phyloP scores from a whole-genome alignment of 1,140 invertebrate species.

The Laupala kohalensis region DNA sequence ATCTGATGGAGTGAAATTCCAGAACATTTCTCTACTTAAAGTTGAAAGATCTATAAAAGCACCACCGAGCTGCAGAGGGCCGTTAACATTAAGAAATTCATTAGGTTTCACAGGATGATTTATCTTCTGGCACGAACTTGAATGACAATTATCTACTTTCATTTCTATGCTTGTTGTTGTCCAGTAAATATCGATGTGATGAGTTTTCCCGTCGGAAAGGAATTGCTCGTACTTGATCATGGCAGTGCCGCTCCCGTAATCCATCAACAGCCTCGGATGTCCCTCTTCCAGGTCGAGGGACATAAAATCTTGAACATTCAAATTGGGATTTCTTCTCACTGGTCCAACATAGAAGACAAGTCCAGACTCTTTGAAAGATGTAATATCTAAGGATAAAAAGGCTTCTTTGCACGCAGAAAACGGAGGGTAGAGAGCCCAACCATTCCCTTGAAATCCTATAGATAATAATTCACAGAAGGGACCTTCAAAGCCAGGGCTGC shows the following conservation, averaged over 20 bases:
- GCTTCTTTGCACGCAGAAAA: constrained; percentile 63
- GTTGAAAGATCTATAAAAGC: constrained; percentile 44
- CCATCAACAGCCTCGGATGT: constrained; percentile 67
- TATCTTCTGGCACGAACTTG: constrained; percentile 55
- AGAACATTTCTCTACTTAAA: constrained; percentile 37
- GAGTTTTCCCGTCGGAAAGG: constrained; percentile 61
- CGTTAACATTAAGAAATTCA: constrained; percentile 75
- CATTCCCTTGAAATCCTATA: constrained; percentile 73
- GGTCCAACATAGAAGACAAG: constrained; percentile 89
- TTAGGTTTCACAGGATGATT: constrained; percentile 52
- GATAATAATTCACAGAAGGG: constrained; percentile 79
- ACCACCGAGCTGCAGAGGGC: constrained; percentile 77
- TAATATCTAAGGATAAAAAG: constrained; percentile 64
- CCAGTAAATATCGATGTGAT: constrained; percentile 69
- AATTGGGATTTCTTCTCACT: constrained; percentile 39
- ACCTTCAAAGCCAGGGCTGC: constrained; percentile 57
- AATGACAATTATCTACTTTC: constrained; percentile 60
- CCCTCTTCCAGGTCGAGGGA: constrained; percentile 77
- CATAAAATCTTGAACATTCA: constrained; percentile 74
- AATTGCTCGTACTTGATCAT: constrained; percentile 57
- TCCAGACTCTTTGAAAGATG: constrained; percentile 55
- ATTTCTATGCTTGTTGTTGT: constrained; percentile 54
- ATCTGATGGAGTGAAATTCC: constrained; percentile 48
- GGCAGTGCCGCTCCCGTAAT: constrained; percentile 77
- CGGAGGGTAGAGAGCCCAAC: constrained; percentile 78